Evolutionary conservation across 2,888 invertebrate genomes (phyloP), one percentile per base, ranked within the genome.

Genomic region (Luffia ferchaultella): DNA sequence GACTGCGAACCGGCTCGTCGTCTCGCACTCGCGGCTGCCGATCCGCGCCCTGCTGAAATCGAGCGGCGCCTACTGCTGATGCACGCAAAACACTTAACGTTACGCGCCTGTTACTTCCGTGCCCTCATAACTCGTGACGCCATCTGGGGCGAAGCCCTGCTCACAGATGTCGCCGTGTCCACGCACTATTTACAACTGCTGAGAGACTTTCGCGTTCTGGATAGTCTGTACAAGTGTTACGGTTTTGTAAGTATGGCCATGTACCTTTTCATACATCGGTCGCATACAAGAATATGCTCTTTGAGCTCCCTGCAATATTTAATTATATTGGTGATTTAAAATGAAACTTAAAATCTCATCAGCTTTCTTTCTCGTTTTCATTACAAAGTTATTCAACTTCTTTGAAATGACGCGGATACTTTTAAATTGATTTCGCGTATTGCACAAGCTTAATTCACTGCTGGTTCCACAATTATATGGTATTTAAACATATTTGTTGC

Each of bases 231-330:
- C 49, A 68, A 73, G 12, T 68, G 64, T 9, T 77, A 76, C 47
- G 67, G 64, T 1, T 75, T 69, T 53, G 79, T 79, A 52, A 76
- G 78, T 76, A 57, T 30, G 12, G 12, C 30, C n/a, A n/a, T n/a
- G n/a, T n/a, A n/a, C n/a, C n/a, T n/a, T n/a, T n/a, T n/a, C n/a
- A n/a, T n/a, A n/a, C n/a, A n/a, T n/a, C n/a, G n/a, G n/a, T n/a
- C n/a, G n/a, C n/a, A n/a, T n/a, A n/a, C n/a, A n/a, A n/a, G n/a
- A n/a, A n/a, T n/a, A n/a, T n/a, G n/a, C n/a, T n/a, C n/a, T n/a
- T n/a, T n/a, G n/a, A n/a, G n/a, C n/a, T n/a, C n/a, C n/a, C n/a
- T n/a, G n/a, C n/a, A n/a, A n/a, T n/a, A n/a, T n/a, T n/a, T n/a
- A n/a, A n/a, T n/a, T n/a, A n/a, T n/a, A n/a, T n/a, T n/a, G n/a